A percentile compares a stretch with the other conserved stretches of the same genome.
Conservation (phyloP, 1,140 invertebrate genomes). For the Belonocnema kinseyi region DNA sequence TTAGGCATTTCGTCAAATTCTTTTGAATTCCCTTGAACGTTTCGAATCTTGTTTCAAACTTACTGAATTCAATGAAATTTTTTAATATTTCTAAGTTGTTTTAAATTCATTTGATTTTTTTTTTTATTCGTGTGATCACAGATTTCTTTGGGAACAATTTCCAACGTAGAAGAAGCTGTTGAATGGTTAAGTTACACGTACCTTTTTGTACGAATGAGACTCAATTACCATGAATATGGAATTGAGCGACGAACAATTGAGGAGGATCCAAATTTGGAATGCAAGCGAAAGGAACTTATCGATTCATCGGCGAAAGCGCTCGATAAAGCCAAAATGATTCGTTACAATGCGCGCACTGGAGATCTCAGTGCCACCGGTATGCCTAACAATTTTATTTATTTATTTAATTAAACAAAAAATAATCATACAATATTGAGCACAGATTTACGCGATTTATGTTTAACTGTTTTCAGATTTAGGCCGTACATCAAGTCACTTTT, state of each 20-base stretch:
- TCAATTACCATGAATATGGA: constrained; percentile 95
- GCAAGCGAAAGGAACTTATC: constrained; percentile 86
- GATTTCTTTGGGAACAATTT: constrained; percentile 95
- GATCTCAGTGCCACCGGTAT: constrained; percentile 87
- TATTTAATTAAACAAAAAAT: not conserved
- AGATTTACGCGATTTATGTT: constrained; percentile 1
- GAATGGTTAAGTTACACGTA: constrained; percentile 99
- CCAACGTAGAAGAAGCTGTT: constrained; percentile 96
- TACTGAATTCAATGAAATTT: no score
- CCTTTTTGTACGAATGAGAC: constrained; percentile 93
- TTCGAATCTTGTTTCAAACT: no score
- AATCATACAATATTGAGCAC: not conserved
- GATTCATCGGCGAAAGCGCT: constrained; percentile 86
- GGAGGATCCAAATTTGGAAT: constrained; percentile 86
- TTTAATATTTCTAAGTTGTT: no score
- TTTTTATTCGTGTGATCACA: constrained; percentile 71
- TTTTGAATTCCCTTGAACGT: no score
- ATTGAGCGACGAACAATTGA: constrained; percentile 83
- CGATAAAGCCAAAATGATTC: constrained; percentile 96
- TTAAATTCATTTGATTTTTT: no score
- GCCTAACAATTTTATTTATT: constrained; percentile 38
- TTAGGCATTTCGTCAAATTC: no score
- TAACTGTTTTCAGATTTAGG: constrained; percentile 85
- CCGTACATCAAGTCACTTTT: constrained; percentile 97
- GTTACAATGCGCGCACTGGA: constrained; percentile 90